phyloP scores from a whole-genome alignment of 2,888 invertebrate genomes.

The Diarsia dahlii region DNA sequence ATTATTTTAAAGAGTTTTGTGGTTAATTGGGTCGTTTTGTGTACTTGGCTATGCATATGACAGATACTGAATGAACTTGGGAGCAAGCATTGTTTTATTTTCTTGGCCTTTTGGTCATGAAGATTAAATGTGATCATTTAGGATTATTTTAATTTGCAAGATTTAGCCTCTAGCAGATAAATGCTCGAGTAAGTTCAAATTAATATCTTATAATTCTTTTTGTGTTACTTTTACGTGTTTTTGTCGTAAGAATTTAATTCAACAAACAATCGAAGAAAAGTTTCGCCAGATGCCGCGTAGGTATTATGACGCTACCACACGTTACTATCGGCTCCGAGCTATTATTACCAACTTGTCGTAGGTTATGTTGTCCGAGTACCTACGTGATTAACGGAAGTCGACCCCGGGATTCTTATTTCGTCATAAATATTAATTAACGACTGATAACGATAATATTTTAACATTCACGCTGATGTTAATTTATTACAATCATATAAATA shows the following conservation, averaged over 20 bases:
- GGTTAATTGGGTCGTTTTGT: conserved; percentile 18
- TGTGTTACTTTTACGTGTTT: background rate
- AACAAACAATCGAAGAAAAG: conserved; percentile 18
- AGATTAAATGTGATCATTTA: background rate
- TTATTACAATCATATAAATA: background rate
- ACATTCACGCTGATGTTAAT: conserved; percentile 8
- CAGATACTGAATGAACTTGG: background rate
- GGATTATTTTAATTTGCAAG: background rate
- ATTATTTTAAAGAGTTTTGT: conserved; percentile 20
- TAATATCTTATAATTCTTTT: background rate
- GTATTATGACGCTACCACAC: conserved; percentile 41
- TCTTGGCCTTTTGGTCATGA: background rate
- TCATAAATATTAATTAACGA: conserved; percentile 49
- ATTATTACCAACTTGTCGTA: conserved; percentile 45
- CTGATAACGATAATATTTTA: conserved; percentile 24
- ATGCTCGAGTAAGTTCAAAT: background rate
- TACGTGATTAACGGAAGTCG: conserved; percentile 36
- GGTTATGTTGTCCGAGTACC: conserved; percentile 39
- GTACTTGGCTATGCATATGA: background rate
- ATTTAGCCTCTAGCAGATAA: background rate
- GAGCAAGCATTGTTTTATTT: background rate
- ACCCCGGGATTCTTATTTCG: conserved; percentile 37
- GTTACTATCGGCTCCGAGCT: conserved; percentile 24
- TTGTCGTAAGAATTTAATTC: conserved; percentile 3
- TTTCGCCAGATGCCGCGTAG: conserved; percentile 13